Conservation (phyloP, 1,140 invertebrate species). For the Aphidius ervi region DNA sequence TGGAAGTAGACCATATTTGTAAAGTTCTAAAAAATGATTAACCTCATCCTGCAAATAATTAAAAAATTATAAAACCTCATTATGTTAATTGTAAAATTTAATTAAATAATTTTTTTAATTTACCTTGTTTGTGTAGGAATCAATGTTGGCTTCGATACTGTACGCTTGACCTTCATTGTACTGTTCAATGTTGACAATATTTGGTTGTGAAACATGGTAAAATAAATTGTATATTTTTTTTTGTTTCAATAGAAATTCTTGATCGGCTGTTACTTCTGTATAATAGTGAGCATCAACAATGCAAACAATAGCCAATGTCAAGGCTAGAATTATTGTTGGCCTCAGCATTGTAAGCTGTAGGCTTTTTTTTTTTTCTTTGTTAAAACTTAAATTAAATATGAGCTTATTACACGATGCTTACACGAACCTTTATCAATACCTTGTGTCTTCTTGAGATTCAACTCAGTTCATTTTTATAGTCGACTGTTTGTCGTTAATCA, state of each 20-base stretch:
- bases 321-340: conserved; percentile 29
- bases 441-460: background rate
- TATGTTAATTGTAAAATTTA: too few relatives aligned
- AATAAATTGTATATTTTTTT: conserved; percentile 61
- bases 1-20: conserved; percentile 49
- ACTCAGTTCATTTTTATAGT: conserved; percentile 9
- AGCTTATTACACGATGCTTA: background rate
- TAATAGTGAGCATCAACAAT: conserved; percentile 27
- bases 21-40: conserved; percentile 37
- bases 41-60: conserved; percentile 35
- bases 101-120: background rate
- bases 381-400: background rate
- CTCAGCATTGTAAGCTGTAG: conserved; percentile 28
- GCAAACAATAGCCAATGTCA: conserved; percentile 24
- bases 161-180: conserved; percentile 56
- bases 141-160: conserved; percentile 54
- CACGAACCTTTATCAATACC: conserved; percentile 1
- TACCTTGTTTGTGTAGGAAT: conserved; percentile 48
- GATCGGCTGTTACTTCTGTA: conserved; percentile 43
- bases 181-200: conserved; percentile 45
- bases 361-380: conserved; percentile 1
- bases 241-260: conserved; percentile 55
- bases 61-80: background rate
- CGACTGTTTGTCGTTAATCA: conserved; percentile 7
- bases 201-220: conserved; percentile 58